Base-by-base conservation (phyloP, 2,888 invertebrate species). In the Prosapia bicincta region DNA sequence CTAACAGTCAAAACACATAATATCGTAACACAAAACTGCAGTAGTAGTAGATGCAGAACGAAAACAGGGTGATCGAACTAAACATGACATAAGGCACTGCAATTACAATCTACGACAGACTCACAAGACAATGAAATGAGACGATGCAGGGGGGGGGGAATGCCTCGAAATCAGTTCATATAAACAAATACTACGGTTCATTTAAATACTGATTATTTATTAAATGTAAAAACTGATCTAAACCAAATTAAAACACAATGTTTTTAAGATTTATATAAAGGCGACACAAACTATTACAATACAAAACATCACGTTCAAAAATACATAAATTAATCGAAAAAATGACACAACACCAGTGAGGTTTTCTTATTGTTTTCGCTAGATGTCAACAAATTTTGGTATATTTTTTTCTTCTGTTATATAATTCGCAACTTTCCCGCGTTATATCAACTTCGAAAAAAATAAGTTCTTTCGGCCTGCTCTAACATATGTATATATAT, bases 391-490 rank as follows among this genome's bases (percentile, higher is more conserved):
- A 9, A 38, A 38, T 38, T 38, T 38, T 38, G 38, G 13, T 38
- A 38, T 13, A 20, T 28, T 28, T 20, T 65, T 71, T 88, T 38
- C 89, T 89, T 69, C 92, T 82, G 54, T 87, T n/a, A n/a, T n/a
- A n/a, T n/a, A n/a, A n/a, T n/a, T n/a, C n/a, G n/a, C n/a, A n/a
- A n/a, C n/a, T n/a, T 71, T 71, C 54, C 71, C 71, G 71, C 5
- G 43, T 38, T 71, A 71, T 71, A 43, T 43, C n/a, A 66, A 71
- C 28, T 65, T n/a, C n/a, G n/a, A n/a, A 13, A 71, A 71, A 71
- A 71, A 65, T 26, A 43, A 20, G 25, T 71, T 71, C 66, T 71
- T 26, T 65, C 28, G 26, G 66, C 71, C 71, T 66, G 66, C 71
- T 30, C 71, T 71, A 71, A 1, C 54, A 24, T 23, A 67, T n/a